Evolutionary conservation across 2,888 invertebrate species (phyloP).

Genomic region (Alloscopus bannaensis): DNA sequence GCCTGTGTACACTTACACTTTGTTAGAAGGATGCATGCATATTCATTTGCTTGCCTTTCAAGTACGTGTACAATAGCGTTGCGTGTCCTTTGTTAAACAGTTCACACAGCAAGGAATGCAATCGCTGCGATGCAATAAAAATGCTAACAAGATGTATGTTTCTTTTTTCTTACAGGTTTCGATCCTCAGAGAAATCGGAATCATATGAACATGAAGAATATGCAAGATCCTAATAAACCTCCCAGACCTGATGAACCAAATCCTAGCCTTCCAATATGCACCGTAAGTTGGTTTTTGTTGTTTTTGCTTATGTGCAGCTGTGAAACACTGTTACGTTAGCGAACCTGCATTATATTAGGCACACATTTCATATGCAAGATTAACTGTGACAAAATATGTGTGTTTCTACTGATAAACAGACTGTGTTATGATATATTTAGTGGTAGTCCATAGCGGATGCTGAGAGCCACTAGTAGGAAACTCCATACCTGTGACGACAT

Average conservation of each 20-base stretch:
- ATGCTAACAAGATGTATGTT: conserved; percentile 46
- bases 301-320: background rate
- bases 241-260: conserved; percentile 79
- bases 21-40: too few species aligned
- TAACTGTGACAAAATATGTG: background rate
- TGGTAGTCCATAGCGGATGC: too few species aligned
- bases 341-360: too few species aligned
- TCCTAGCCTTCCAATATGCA: conserved; percentile 82
- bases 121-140: conserved; percentile 55
- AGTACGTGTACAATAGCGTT: too few species aligned
- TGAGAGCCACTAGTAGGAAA: background rate
- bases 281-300: conserved; percentile 76
- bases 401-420: background rate
- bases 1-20: too few species aligned
- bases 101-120: too few species aligned
- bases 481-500: too few species aligned
- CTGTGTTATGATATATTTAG: too few species aligned
- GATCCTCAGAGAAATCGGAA: conserved; percentile 70
- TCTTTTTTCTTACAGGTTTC: conserved; percentile 57
- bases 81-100: too few species aligned
- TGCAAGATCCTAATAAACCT: conserved; percentile 69
- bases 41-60: too few species aligned
- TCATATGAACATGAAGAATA: conserved; percentile 68
- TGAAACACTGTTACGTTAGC: too few species aligned
- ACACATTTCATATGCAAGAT: background rate